A percentile compares a stretch with the other conserved stretches of the same genome.
These are phyloP conservation scores for Galeopsomyia nigrocyanea DNA, from an alignment of 2,888 invertebrate species.

Conservation along the genomic window DNA sequence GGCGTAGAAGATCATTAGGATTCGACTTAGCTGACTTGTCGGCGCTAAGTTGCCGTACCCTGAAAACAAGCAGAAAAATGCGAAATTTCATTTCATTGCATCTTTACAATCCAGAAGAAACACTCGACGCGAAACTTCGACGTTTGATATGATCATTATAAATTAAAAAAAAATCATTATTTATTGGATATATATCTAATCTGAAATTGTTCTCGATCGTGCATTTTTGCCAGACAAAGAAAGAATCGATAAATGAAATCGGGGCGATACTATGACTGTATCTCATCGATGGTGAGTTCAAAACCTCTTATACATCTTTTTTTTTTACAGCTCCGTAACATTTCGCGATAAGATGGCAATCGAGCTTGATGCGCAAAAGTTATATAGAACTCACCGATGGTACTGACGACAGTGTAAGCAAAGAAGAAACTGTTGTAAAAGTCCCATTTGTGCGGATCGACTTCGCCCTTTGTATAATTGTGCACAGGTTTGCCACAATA, in stretches of 20 bases:
- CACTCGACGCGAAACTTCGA: no score
- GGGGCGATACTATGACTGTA: no score
- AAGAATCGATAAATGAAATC: no score
- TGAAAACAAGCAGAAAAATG: slow-evolving; percentile 57
- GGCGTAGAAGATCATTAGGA: slow-evolving; percentile 90
- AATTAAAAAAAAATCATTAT: no score
- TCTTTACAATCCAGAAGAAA: no score
- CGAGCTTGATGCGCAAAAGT: neutral
- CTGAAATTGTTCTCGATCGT: slow-evolving; percentile 52
- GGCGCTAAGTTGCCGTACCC: slow-evolving; percentile 93
- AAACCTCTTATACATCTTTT: neutral
- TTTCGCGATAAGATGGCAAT: neutral
- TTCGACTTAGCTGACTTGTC: slow-evolving; percentile 82
- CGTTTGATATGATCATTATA: no score
- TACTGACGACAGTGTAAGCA: slow-evolving; percentile 91
- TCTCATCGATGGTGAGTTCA: no score
- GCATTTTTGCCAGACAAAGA: neutral
- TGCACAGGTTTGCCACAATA: slow-evolving; percentile 85
- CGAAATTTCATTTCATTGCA: no score
- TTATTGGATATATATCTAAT: no score
- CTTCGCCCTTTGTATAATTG: slow-evolving; percentile 74
- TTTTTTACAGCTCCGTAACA: neutral
- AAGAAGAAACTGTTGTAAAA: slow-evolving; percentile 94
- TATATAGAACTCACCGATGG: slow-evolving; percentile 78
- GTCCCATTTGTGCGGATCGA: slow-evolving; percentile 82